Evolutionary conservation across 2,797 vertebrate species (phyloP).

Genomic region (Manis pentadactyla): DNA sequence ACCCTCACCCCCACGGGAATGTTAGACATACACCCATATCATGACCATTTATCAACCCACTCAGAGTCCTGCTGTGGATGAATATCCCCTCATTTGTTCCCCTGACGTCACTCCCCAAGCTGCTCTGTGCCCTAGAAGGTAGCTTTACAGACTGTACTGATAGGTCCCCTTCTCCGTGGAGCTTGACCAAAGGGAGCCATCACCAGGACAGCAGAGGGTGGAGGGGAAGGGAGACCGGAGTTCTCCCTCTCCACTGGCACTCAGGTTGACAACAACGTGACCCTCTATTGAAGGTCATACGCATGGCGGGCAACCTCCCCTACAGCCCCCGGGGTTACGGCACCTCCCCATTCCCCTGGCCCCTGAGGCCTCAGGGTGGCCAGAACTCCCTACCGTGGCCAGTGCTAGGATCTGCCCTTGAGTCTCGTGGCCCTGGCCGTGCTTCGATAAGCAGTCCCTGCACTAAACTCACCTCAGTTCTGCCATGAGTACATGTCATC

Average conservation of each 20-base stretch:
- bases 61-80: neutral
- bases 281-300: neutral
- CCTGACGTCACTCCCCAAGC: neutral
- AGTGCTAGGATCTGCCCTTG: neutral
- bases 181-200: neutral
- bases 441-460: neutral
- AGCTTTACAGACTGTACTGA: neutral
- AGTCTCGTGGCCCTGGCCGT: neutral
- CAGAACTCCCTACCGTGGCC: neutral
- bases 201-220: too few species aligned
- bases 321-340: neutral
- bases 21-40: neutral
- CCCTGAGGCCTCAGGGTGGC: neutral
- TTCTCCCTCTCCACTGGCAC: neutral
- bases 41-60: neutral
- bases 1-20: neutral
- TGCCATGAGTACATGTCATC: neutral
- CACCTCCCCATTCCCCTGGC: accelerated
- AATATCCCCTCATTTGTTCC: neutral
- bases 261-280: neutral
- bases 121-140: neutral
- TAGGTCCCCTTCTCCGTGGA: neutral
- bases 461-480: neutral
- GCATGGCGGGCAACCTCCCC: accelerated
- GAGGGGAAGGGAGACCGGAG: too few species aligned